Conservation (phyloP, 1,140 invertebrate species). For the Sitobion miscanthi region DNA sequence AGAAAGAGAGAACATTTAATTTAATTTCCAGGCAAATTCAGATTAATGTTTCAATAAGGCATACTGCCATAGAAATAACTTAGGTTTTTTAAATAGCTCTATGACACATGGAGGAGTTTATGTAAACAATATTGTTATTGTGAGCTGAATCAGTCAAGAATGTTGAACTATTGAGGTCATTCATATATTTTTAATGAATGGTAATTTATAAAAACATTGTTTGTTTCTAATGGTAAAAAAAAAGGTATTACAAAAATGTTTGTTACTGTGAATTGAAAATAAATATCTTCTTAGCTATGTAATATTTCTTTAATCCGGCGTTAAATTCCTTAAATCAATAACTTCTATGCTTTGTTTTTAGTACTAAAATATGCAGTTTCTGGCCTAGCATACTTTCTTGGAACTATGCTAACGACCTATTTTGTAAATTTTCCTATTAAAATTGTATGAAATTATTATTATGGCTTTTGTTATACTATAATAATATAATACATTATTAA, state of each 20-base stretch:
- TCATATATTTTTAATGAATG: background rate
- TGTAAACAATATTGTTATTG: background rate
- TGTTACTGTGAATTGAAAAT: background rate
- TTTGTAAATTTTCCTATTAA: background rate
- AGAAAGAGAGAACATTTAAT: background rate
- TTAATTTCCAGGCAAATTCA: conserved; percentile 15
- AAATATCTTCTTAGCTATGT: background rate
- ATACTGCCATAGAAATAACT: background rate
- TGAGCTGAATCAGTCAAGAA: background rate
- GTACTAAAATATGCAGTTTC: background rate
- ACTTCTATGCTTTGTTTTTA: background rate
- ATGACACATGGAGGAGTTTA: background rate
- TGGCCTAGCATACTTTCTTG: background rate
- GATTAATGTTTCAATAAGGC: conserved; percentile 24
- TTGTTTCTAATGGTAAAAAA: background rate
- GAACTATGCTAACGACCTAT: background rate
- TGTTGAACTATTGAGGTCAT: background rate
- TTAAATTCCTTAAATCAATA: background rate
- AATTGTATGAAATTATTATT: background rate
- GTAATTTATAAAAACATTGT: background rate
- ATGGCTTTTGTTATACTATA: background rate
- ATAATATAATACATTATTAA: background rate
- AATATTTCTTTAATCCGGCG: background rate
- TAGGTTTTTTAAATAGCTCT: conserved; percentile 17
- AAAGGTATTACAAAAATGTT: background rate